Percentiles rank a stretch among this genome's conserved stretches.
Conservation (phyloP, 1,140 invertebrate species). For the Trichonephila clavipes region DNA sequence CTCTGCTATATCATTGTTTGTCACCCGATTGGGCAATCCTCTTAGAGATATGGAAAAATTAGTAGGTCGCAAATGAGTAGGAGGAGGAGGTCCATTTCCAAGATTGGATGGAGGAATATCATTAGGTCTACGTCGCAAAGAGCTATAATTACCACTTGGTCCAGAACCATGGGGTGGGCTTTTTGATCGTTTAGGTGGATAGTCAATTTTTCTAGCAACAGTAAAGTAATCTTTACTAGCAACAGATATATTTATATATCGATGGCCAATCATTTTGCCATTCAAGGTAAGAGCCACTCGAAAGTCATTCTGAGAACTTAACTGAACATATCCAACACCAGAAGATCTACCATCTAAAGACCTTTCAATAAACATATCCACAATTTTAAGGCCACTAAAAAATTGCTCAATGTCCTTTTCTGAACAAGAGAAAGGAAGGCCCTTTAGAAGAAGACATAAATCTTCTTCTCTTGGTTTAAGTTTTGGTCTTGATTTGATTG, state of each 20-base stretch:
- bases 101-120: background rate
- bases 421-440: slow-evolving; percentile 88
- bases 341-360: slow-evolving; percentile 83
- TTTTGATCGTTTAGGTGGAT: background rate
- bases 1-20: slow-evolving; percentile 88
- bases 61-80: background rate
- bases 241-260: slow-evolving; percentile 79
- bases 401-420: slow-evolving; percentile 89
- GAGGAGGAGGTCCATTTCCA: background rate
- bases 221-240: slow-evolving; percentile 76
- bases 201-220: background rate
- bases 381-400: slow-evolving; percentile 87
- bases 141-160: background rate
- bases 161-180: background rate
- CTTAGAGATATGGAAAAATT: slow-evolving; percentile 86
- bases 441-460: slow-evolving; percentile 84
- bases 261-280: slow-evolving; percentile 79
- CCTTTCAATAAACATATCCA: slow-evolving; percentile 86
- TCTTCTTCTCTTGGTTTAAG: slow-evolving; percentile 70
- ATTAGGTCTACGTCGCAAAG: background rate
- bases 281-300: slow-evolving; percentile 79
- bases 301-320: slow-evolving; percentile 85
- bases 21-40: slow-evolving; percentile 87
- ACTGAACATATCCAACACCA: slow-evolving; percentile 87
- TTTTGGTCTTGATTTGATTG: slow-evolving; percentile 14